Base-by-base conservation (phyloP, 2,888 invertebrate genomes). In the Watsonalla cultraria region DNA sequence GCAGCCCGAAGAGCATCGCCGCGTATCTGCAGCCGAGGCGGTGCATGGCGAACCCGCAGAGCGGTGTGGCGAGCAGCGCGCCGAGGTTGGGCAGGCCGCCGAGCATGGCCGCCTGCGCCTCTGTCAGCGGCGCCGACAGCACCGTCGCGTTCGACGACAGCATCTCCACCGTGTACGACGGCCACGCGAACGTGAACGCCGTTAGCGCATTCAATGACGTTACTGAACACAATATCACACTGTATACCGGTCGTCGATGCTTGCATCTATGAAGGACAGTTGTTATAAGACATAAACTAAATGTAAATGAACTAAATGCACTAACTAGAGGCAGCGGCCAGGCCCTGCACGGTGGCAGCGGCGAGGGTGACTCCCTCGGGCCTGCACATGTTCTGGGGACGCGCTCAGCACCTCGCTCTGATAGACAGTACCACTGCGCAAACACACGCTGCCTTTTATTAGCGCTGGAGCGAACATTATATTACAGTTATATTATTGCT, bases 21-120 rank as follows among this genome's bases (percentile, higher is more conserved):
- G 47, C 33, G 11, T n/a, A 7, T 9, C 14, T 42, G 37, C 50
- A 15, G 42, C 39, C 50, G 50, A 47, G 7, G 51, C 24, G 13
- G n/a, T 34, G 34, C 34, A 48, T 34, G 0, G 47, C 47, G 35
- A 7, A 33, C 9, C 54, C 45, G 51, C 55, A 57, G 54, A 52
- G 54, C 51, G 58, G 57, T 51, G 51, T 50, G 54, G 54, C 51
- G 55, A 58, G 54, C 54, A 55, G 59, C 61, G 58, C 60, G 63
- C 59, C 61, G 54, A 54, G 50, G 50, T 51, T 56, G 53, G 58
- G 57, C 51, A 52, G 51, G 46, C 54, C 50, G 51, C 48, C 52
- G 49, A 51, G 46, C 39, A 45, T 46, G 54, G 55, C 54, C 49
- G 37, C 52, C 57, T 46, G 50, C 54, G 14, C 50, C 35, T 35